Evolutionary conservation across 2,797 vertebrate species (phyloP), one percentile per base, ranked within the genome.

Genomic region (Falco columbarius): DNA sequence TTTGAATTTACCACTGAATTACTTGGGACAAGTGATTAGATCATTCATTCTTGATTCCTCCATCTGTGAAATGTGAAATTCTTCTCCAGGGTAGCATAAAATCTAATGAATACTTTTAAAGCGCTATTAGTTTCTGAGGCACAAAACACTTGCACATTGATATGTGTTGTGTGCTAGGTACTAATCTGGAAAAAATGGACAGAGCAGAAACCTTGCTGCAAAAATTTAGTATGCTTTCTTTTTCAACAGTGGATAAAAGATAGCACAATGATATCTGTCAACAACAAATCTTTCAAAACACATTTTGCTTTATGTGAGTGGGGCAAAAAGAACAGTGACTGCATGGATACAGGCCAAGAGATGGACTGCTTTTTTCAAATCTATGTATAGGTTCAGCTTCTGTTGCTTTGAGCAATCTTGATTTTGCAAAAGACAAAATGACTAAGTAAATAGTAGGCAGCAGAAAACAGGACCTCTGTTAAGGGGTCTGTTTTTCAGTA

Each of bases 51-150:
- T 86, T 79, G 38, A 75, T 90, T 91, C 84, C n/a, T 87, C 36
- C 42, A 52, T 83, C 68, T 96, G 32, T 83, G 68, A 87, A 90
- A 83, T 52, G 56, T 62, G 56, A 81, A 90, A 79, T 83, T 85
- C 27, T 87, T 93, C 56, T 96, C 56, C 32, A 81, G 74, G 74
- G 40, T 74, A 61, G 49, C 63, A 70, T 89, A 75, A 93, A 90
- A 93, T 55, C 38, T 92, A 76, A 92, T 54, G 26, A 82, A 40
- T 58, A 12, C 51, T 93, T 90, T 56, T 32, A 44, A 91, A 95
- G 14, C 56, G 12, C 12, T 58, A 1, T 56, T 89, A 26, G 11
- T 63, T 93, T 63, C 40, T 71, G 42, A 46, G 52, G 30, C 61
- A 51, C 16, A 36, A 68, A 86, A 14, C 5, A 16, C 67, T 87